Percentiles rank a stretch among this genome's conserved stretches.
Conservation (phyloP, 2,888 invertebrate species). For the Lutraria lutraria region DNA sequence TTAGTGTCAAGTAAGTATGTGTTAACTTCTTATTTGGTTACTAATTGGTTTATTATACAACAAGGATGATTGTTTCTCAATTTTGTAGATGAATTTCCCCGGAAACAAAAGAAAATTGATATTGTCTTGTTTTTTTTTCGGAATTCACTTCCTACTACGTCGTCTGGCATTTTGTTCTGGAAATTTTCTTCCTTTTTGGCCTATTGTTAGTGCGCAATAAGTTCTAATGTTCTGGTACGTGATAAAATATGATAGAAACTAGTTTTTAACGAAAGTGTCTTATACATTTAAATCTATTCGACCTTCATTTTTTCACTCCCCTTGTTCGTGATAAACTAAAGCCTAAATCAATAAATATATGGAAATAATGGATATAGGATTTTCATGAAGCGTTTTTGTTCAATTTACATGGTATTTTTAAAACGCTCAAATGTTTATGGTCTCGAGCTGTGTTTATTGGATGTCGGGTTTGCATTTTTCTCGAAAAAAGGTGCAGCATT, state of each 20-base stretch:
- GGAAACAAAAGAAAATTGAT: neutral
- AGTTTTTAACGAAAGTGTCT: neutral
- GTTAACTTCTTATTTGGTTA: neutral
- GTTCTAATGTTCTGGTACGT: neutral
- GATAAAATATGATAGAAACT: neutral
- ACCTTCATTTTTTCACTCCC: neutral
- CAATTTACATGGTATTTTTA: too few species aligned
- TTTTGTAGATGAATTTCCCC: neutral
- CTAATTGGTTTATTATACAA: neutral
- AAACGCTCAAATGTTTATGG: too few species aligned
- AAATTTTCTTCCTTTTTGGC: neutral
- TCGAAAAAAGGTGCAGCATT: too few species aligned
- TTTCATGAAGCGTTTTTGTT: too few species aligned
- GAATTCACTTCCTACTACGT: slow-evolving; percentile 8
- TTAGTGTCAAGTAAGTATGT: slow-evolving; percentile 18
- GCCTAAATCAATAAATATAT: too few species aligned
- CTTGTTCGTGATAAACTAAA: too few species aligned
- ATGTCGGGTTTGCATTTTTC: too few species aligned
- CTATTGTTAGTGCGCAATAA: neutral
- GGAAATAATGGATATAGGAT: too few species aligned
- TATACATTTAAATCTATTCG: neutral
- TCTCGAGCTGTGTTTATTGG: too few species aligned
- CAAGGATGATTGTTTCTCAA: neutral
- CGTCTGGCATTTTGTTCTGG: neutral
- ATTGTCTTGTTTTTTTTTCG: neutral